Conservation (phyloP, 1,140 invertebrate genomes). For the Achroia grisella region DNA sequence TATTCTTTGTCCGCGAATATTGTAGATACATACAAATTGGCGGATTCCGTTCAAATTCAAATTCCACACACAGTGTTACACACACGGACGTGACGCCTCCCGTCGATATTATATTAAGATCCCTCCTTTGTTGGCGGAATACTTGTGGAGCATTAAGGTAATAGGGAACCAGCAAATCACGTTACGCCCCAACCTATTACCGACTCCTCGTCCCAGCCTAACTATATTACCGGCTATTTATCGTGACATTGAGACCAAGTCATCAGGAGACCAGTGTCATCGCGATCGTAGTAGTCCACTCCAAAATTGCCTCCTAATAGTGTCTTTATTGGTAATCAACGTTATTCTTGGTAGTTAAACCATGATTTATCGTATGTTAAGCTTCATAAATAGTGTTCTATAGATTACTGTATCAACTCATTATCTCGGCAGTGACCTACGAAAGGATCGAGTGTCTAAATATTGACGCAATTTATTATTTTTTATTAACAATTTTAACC, state of each 20-base stretch:
- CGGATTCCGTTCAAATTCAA: slow-evolving; percentile 25
- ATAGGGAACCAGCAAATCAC: slow-evolving; percentile 48
- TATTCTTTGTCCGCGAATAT: no score
- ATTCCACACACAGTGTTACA: slow-evolving; percentile 24
- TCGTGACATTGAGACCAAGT: slow-evolving; percentile 43
- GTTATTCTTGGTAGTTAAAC: not conserved
- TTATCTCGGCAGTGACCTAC: no score
- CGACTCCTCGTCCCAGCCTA: slow-evolving; percentile 30
- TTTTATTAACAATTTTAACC: no score
- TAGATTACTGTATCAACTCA: no score
- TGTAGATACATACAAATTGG: slow-evolving; percentile 14
- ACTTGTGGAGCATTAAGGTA: slow-evolving; percentile 51
- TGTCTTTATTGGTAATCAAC: slow-evolving; percentile 15
- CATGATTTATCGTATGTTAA: not conserved
- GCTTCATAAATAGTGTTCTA: not conserved
- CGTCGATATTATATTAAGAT: slow-evolving; percentile 46
- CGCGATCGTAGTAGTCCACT: slow-evolving; percentile 26
- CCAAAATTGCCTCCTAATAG: slow-evolving; percentile 31
- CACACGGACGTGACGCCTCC: slow-evolving; percentile 17
- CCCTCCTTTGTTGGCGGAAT: slow-evolving; percentile 40
- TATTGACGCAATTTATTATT: no score
- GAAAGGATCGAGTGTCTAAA: no score
- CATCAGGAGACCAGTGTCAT: slow-evolving; percentile 32
- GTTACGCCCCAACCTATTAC: slow-evolving; percentile 50
- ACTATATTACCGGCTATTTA: slow-evolving; percentile 58